Percentiles rank a stretch among this genome's conserved stretches.
phyloP scores from a whole-genome alignment of 2,797 vertebrate species.

The Notolabrus celidotus region DNA sequence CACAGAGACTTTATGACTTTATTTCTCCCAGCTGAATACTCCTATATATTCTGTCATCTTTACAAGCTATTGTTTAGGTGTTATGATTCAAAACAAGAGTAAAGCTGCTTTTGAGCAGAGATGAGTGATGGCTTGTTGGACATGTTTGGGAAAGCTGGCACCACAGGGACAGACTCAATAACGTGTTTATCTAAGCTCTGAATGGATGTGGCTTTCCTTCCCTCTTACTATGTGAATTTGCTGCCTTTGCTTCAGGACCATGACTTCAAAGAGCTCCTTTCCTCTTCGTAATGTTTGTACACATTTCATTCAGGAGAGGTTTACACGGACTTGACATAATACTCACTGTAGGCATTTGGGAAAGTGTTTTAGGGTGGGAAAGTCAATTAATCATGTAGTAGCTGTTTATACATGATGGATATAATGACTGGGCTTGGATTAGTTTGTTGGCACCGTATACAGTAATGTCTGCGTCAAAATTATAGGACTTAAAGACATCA shows the following conservation, averaged over 20 bases:
- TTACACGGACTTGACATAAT: constrained; percentile 1
- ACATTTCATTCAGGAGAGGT: constrained; percentile 24
- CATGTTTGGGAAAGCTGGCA: constrained; percentile 76
- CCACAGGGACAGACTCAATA: constrained; percentile 36
- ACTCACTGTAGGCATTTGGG: neutral
- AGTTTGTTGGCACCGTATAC: neutral
- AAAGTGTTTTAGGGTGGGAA: constrained; percentile 10
- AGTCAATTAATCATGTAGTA: constrained; percentile 1
- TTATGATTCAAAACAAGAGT: constrained; percentile 27
- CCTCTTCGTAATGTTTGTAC: constrained; percentile 42
- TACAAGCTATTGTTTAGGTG: constrained; percentile 22
- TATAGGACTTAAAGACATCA: constrained; percentile 1
- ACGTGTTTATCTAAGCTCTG: constrained; percentile 62
- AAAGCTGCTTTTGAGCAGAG: constrained; percentile 29
- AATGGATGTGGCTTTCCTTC: constrained; percentile 65
- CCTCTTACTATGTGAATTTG: constrained; percentile 42
- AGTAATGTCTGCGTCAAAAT: neutral
- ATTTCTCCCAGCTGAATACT: neutral
- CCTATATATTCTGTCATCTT: constrained; percentile 4
- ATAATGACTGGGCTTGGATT: constrained; percentile 10
- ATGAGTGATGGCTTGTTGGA: constrained; percentile 56
- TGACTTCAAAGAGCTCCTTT: constrained; percentile 40
- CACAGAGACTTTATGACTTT: neutral
- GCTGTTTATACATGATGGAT: constrained; percentile 13
- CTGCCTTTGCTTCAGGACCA: constrained; percentile 16